phyloP scores from a whole-genome alignment of 1,140 invertebrate genomes.

The Anagrus nilaparvatae region DNA sequence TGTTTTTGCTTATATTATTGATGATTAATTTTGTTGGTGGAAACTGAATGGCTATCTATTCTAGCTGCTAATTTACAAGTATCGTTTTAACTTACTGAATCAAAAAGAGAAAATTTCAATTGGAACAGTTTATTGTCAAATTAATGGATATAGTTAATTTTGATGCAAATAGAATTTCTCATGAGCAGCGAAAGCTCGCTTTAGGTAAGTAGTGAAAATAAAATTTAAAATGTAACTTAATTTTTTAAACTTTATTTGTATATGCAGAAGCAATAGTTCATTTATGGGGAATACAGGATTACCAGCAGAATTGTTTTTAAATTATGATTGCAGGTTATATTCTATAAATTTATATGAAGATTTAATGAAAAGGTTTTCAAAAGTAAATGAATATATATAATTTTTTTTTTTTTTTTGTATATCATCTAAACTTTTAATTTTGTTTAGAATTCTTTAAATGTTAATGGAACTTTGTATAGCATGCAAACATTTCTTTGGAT shows the following conservation, averaged over 20 bases:
- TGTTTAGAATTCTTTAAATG: conserved; percentile 74
- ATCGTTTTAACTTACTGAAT: conserved; percentile 89
- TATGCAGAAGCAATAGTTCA: conserved; percentile 69
- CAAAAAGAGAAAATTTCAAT: conserved; percentile 84
- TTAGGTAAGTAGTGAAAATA: conserved; percentile 57
- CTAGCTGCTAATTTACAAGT: conserved; percentile 84
- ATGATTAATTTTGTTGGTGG: conserved; percentile 58
- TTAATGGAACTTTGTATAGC: conserved; percentile 69
- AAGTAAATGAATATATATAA: conserved; percentile 45
- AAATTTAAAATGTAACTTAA: too few species aligned
- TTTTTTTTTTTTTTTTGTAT: not conserved
- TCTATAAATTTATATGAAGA: conserved; percentile 96
- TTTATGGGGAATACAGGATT: conserved; percentile 85
- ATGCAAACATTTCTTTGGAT: conserved; percentile 86
- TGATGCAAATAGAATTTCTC: conserved; percentile 74
- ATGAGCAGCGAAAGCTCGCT: conserved; percentile 88
- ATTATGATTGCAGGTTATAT: conserved; percentile 98
- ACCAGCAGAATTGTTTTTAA: conserved; percentile 91
- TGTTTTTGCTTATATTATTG: not conserved
- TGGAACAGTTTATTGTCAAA: conserved; percentile 80
- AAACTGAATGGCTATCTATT: conserved; percentile 75
- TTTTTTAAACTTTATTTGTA: too few species aligned
- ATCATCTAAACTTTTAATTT: too few species aligned
- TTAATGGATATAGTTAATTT: conserved; percentile 80
- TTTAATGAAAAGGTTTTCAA: conserved; percentile 86